These are phyloP conservation scores for Mallateleia sp. DNA, from an alignment of 2,888 invertebrate genomes.

Conservation along the genomic window DNA sequence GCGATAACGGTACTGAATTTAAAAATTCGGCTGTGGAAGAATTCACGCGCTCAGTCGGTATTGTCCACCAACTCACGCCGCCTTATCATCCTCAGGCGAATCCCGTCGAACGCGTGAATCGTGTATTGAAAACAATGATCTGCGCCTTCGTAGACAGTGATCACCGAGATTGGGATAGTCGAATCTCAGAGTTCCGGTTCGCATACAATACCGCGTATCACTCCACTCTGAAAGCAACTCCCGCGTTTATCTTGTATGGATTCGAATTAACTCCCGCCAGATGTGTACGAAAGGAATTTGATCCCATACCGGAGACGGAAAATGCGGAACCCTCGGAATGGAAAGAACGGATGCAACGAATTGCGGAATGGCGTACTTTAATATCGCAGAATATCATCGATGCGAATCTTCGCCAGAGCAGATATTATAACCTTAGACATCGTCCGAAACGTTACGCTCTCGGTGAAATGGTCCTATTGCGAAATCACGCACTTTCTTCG, in stretches of 20 bases:
- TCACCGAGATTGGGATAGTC: background rate
- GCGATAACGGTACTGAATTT: too few species aligned
- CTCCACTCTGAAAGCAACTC: too few species aligned
- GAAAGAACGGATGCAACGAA: background rate
- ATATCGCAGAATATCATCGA: background rate
- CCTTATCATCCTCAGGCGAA: conserved; percentile 8
- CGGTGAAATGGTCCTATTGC: too few species aligned
- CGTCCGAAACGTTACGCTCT: background rate
- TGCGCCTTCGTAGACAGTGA: background rate
- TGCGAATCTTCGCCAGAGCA: background rate
- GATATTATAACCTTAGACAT: conserved; percentile 11
- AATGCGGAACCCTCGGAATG: too few species aligned
- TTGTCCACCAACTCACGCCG: too few species aligned
- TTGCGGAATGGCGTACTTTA: background rate
- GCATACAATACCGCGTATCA: background rate
- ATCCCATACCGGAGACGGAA: too few species aligned
- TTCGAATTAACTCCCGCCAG: too few species aligned
- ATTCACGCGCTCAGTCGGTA: too few species aligned
- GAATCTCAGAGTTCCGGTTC: background rate
- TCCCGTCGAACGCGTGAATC: background rate
- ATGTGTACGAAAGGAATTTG: too few species aligned
- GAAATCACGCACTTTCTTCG: too few species aligned
- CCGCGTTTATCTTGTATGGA: too few species aligned
- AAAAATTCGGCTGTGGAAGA: too few species aligned
- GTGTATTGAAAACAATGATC: background rate